These are phyloP conservation scores for Carassius gibelio DNA, from an alignment of 2,113 vertebrate genomes.

Conservation along the genomic window DNA sequence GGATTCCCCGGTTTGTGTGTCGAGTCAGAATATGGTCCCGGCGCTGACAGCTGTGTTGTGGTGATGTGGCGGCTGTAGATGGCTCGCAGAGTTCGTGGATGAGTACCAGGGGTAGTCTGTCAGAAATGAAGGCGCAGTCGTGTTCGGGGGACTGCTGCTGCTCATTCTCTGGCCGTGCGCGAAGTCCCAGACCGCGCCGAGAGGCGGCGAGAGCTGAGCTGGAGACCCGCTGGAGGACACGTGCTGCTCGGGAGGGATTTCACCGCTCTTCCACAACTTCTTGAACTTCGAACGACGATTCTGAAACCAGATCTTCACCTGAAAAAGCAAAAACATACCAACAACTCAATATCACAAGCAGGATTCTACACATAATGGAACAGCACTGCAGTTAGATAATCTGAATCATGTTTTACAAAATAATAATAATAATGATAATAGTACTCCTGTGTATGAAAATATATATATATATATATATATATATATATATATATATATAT, in stretches of 20 bases:
- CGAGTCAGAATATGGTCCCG: slow-evolving; percentile 87
- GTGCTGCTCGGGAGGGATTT: slow-evolving; percentile 88
- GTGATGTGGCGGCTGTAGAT: slow-evolving; percentile 86
- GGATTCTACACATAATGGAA: not conserved
- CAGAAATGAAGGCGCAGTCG: slow-evolving; percentile 79
- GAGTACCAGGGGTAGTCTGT: slow-evolving; percentile 94
- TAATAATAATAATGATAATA: not conserved
- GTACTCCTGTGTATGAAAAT: not conserved
- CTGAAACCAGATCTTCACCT: slow-evolving; percentile 98
- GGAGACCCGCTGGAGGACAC: slow-evolving; percentile 84
- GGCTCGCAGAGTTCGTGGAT: slow-evolving; percentile 79
- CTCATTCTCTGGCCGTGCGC: slow-evolving; percentile 82
- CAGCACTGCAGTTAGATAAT: no score
- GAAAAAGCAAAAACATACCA: not conserved
- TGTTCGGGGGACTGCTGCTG: slow-evolving; percentile 78
- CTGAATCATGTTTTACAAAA: not conserved
- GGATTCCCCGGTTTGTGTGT: slow-evolving; percentile 60
- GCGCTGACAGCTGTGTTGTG: slow-evolving; percentile 83
- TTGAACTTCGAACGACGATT: slow-evolving; percentile 95
- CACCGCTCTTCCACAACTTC: slow-evolving; percentile 97
- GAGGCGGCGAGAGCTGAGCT: slow-evolving; percentile 82
- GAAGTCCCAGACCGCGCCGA: slow-evolving; percentile 87
- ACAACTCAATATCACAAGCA: not conserved
- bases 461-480: no score
- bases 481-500: no score